These are phyloP conservation scores for Gryllus longicercus DNA, from an alignment of 2,888 invertebrate genomes.

Conservation along the genomic window DNA sequence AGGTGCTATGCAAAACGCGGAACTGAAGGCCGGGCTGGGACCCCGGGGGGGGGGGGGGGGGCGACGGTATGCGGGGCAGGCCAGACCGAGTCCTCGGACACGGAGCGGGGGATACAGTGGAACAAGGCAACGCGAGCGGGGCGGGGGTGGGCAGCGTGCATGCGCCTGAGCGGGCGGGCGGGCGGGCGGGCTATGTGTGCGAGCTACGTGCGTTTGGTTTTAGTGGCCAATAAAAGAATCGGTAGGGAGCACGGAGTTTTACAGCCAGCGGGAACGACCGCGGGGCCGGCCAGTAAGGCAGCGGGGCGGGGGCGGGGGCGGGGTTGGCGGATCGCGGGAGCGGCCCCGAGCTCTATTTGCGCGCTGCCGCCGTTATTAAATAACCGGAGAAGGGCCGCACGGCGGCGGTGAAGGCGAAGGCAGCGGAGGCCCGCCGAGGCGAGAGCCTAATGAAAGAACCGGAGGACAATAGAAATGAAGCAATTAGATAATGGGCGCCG, in stretches of 20 bases:
- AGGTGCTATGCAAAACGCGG: no score
- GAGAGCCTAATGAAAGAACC: not conserved
- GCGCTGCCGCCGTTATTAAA: constrained; percentile 7
- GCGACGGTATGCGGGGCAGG: no score
- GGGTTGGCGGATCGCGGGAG: not conserved
- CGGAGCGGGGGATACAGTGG: not conserved
- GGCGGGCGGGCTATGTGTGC: not conserved
- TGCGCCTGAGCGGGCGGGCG: not conserved
- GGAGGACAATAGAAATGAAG: not conserved
- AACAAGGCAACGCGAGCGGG: not conserved
- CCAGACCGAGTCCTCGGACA: not conserved
- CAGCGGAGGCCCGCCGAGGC: not conserved
- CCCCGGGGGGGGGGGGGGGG: no score
- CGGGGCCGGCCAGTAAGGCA: not conserved
- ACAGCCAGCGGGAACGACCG: not conserved
- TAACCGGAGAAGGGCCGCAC: not conserved
- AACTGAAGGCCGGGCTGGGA: no score
- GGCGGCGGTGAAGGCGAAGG: not conserved
- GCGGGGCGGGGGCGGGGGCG: not conserved
- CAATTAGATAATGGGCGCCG: not conserved
- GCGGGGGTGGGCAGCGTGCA: not conserved
- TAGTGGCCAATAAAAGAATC: constrained; percentile 17
- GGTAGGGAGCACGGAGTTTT: not conserved
- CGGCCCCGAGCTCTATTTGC: not conserved
- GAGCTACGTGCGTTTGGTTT: constrained; percentile 8